phyloP scores from a whole-genome alignment of 2,888 invertebrate genomes.

The Eubasilissa splendida region DNA sequence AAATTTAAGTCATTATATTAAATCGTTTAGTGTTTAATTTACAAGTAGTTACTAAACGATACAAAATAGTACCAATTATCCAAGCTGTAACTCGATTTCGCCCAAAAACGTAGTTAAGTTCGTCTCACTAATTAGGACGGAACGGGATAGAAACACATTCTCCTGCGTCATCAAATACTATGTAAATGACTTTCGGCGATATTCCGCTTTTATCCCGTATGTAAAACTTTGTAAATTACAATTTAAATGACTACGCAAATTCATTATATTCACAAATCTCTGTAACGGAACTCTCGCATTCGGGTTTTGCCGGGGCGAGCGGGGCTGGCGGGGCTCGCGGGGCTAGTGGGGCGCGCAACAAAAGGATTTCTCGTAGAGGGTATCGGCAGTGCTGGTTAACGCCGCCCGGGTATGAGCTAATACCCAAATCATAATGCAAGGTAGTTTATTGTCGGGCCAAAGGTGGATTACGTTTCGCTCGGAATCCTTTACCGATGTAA shows the following conservation, averaged over 20 bases:
- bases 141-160: not conserved
- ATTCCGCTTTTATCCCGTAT: constrained; percentile 14
- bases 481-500: constrained; percentile 33
- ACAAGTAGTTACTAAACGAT: too few relatives aligned
- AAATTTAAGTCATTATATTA: too few relatives aligned
- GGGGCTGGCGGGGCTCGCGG: too few relatives aligned
- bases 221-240: constrained; percentile 27
- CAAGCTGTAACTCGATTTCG: too few relatives aligned
- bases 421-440: constrained; percentile 36
- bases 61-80: too few relatives aligned
- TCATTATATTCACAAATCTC: constrained; percentile 19
- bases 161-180: not conserved
- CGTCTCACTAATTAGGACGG: too few relatives aligned
- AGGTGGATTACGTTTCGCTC: constrained; percentile 52
- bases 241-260: constrained; percentile 18
- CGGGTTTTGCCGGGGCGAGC: too few relatives aligned
- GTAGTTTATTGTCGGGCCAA: constrained; percentile 42
- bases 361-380: not conserved
- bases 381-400: not conserved
- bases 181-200: not conserved
- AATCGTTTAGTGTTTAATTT: too few relatives aligned
- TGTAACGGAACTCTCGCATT: not conserved
- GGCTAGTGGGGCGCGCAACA: too few relatives aligned
- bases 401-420: constrained; percentile 15
- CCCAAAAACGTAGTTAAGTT: too few relatives aligned